Percentiles rank a stretch among this genome's conserved stretches.
These are phyloP conservation scores for Aphodius sticticus DNA, from an alignment of 2,888 invertebrate species.

Conservation along the genomic window DNA sequence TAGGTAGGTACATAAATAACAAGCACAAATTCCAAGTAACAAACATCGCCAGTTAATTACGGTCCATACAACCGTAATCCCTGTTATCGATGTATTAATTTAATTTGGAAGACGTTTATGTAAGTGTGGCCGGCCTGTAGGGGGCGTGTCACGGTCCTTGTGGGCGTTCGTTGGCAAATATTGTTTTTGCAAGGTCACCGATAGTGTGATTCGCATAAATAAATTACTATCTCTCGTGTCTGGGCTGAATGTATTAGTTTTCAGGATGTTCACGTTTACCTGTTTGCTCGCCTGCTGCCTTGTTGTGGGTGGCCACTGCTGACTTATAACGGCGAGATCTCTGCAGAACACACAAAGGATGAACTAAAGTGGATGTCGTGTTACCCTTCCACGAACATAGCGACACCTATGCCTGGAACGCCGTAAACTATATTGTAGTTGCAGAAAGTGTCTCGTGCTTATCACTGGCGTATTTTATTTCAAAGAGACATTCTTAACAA, in stretches of 20 bases:
- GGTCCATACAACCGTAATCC: neutral
- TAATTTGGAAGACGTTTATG: conserved; percentile 19
- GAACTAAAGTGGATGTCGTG: neutral
- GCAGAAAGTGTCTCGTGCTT: neutral
- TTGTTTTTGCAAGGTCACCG: conserved; percentile 40
- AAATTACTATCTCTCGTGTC: conserved; percentile 41
- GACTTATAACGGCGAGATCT: conserved; percentile 17
- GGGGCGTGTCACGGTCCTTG: conserved; percentile 12
- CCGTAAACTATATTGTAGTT: neutral
- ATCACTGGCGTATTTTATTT: neutral
- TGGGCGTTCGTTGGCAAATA: conserved; percentile 34
- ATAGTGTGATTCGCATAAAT: conserved; percentile 43
- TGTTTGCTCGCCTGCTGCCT: conserved; percentile 8
- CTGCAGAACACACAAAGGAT: neutral
- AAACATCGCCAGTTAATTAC: neutral
- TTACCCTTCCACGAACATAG: conserved; percentile 4
- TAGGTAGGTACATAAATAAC: neutral
- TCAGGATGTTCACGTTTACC: conserved; percentile 29
- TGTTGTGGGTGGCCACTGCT: conserved; percentile 24
- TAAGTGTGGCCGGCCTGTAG: neutral
- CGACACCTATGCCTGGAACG: neutral
- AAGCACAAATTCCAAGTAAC: neutral
- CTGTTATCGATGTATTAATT: conserved; percentile 23
- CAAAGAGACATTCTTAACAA: too few species aligned
- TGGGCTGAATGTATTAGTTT: conserved; percentile 37